These are phyloP conservation scores for Leptestheria dahalacensis DNA, from an alignment of 1,140 invertebrate species.

Conservation along the genomic window DNA sequence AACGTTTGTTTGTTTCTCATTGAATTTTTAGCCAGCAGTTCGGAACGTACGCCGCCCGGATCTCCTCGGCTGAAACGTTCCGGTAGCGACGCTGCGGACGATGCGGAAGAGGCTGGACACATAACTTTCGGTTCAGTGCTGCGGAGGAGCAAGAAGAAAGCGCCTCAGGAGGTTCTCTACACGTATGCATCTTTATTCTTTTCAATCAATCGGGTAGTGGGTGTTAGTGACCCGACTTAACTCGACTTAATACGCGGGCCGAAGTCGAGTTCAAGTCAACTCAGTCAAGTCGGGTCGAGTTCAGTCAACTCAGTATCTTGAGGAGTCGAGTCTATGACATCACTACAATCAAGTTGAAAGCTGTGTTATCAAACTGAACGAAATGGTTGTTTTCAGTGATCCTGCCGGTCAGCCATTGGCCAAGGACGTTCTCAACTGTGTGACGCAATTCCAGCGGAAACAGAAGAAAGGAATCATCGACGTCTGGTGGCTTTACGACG, in stretches of 20 bases:
- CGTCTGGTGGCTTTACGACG: constrained; percentile 97
- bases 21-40: constrained; percentile 1
- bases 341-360: too few relatives aligned
- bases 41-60: constrained; percentile 7
- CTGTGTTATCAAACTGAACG: not conserved
- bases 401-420: constrained; percentile 36
- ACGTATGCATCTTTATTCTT: not conserved
- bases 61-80: constrained; percentile 8
- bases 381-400: constrained; percentile 27
- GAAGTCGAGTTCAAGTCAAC: too few relatives aligned
- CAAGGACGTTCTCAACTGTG: constrained; percentile 44
- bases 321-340: too few relatives aligned
- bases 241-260: too few relatives aligned
- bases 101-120: not conserved
- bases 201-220: too few relatives aligned
- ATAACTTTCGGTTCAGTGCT: not conserved
- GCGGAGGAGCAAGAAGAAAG: constrained; percentile 5
- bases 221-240: too few relatives aligned
- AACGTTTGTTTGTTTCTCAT: constrained; percentile 19
- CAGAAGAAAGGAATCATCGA: constrained; percentile 74
- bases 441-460: constrained; percentile 44
- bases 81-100: not conserved
- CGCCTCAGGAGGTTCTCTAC: not conserved
- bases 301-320: too few relatives aligned
- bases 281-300: too few relatives aligned